phyloP scores from a whole-genome alignment of 2,113 vertebrate species.

The Sapayoa aenigma region DNA sequence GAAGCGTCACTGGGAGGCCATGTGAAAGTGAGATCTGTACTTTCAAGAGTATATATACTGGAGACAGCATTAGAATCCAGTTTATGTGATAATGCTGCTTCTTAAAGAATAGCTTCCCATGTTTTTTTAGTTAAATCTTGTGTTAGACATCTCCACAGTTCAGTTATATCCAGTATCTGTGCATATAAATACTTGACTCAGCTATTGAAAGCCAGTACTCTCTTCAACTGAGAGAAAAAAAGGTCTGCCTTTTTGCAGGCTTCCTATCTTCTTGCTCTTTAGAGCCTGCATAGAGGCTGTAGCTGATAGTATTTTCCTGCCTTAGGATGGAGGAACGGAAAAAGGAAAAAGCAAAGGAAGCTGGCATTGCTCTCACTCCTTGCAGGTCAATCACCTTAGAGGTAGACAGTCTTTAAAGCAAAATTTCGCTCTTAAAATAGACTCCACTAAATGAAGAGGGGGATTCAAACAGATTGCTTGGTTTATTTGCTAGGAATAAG shows the following conservation, averaged over 20 bases:
- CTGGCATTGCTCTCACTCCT: neutral
- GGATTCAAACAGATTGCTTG: neutral
- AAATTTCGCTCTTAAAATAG: neutral
- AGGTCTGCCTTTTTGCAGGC: neutral
- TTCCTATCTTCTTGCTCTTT: neutral
- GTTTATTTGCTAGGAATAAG: neutral
- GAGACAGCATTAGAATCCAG: neutral
- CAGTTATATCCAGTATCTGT: neutral
- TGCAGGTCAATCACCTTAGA: neutral
- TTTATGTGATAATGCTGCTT: neutral
- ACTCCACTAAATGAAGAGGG: neutral
- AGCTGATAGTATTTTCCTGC: neutral
- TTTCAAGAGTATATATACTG: neutral
- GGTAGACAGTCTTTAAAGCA: neutral
- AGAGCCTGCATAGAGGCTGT: neutral
- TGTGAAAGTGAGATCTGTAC: neutral
- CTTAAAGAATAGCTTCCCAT: neutral
- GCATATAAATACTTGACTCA: neutral
- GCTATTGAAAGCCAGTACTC: neutral
- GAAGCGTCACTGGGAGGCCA: accelerated
- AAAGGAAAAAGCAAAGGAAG: neutral
- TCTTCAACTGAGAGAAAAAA: neutral
- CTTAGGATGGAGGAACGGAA: neutral
- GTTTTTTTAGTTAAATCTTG: neutral
- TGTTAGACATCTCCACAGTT: neutral